Percentiles rank a stretch among this genome's conserved stretches.
Conservation (phyloP, 2,113 vertebrate genomes). For the Sterna hirundo region DNA sequence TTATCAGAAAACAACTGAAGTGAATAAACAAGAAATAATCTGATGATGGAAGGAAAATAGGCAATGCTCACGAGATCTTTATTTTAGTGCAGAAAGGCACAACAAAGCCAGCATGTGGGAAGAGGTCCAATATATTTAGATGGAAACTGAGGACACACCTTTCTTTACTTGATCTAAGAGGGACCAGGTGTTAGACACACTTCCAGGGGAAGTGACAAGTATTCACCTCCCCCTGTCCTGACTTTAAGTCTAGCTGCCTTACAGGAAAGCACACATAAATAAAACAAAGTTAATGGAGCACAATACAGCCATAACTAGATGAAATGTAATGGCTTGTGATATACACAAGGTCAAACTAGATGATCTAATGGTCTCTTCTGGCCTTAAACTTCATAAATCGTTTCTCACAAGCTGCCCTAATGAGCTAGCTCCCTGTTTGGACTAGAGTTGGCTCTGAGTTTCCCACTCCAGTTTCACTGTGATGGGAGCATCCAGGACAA, state of each 20-base stretch:
- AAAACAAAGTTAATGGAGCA: background rate
- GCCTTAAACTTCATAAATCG: background rate
- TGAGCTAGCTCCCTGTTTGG: background rate
- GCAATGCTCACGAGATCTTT: background rate
- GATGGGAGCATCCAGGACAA: background rate
- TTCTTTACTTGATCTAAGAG: background rate
- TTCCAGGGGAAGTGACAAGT: background rate
- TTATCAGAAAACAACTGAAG: background rate
- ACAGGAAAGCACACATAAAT: background rate
- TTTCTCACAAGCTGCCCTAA: background rate
- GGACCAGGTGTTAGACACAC: accelerated
- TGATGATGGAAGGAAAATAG: background rate
- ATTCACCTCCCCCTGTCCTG: background rate
- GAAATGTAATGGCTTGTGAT: background rate
- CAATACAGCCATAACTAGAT: background rate
- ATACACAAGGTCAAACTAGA: background rate
- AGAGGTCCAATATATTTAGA: background rate
- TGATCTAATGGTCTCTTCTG: background rate
- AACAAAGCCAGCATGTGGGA: background rate
- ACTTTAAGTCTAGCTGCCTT: background rate
- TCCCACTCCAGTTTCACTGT: background rate
- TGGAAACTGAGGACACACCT: background rate
- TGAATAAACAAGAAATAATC: background rate
- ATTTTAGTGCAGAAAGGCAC: background rate
- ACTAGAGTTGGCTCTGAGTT: background rate